Conservation (phyloP, 2,888 invertebrate genomes). For the Pterobdella sp. region DNA sequence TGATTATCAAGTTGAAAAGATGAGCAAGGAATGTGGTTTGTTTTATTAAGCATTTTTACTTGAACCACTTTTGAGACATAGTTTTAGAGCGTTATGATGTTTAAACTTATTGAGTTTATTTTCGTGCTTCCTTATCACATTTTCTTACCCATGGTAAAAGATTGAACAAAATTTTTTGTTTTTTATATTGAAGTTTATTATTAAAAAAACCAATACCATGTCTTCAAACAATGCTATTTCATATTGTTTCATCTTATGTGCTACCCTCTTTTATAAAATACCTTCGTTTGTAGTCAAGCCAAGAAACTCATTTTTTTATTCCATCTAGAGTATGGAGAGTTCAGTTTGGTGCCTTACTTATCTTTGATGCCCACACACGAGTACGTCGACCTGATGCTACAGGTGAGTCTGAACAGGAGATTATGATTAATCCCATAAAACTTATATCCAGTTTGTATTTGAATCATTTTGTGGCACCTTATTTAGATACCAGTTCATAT, state of each 20-base stretch:
- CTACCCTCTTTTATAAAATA: no score
- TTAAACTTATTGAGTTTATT: no score
- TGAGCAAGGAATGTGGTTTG: neutral
- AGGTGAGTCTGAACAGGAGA: constrained; percentile 46
- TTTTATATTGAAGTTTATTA: constrained; percentile 17
- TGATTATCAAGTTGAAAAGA: neutral
- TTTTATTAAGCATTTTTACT: neutral
- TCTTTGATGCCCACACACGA: constrained; percentile 56
- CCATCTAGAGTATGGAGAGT: constrained; percentile 30
- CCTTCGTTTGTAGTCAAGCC: no score
- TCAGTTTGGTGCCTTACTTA: constrained; percentile 59
- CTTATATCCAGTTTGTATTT: no score
- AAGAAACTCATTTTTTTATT: no score
- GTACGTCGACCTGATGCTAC: constrained; percentile 53
- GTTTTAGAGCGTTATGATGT: no score
- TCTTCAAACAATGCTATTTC: neutral
- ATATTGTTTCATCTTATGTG: neutral
- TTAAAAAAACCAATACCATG: no score
- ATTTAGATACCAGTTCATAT: no score
- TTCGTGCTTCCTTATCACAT: no score
- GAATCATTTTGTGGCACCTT: no score
- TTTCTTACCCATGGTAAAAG: no score
- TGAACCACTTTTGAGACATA: neutral
- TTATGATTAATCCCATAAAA: no score
- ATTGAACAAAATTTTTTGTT: neutral